phyloP scores from a whole-genome alignment of 2,113 vertebrate species.

The Aldabrachelys gigantea region DNA sequence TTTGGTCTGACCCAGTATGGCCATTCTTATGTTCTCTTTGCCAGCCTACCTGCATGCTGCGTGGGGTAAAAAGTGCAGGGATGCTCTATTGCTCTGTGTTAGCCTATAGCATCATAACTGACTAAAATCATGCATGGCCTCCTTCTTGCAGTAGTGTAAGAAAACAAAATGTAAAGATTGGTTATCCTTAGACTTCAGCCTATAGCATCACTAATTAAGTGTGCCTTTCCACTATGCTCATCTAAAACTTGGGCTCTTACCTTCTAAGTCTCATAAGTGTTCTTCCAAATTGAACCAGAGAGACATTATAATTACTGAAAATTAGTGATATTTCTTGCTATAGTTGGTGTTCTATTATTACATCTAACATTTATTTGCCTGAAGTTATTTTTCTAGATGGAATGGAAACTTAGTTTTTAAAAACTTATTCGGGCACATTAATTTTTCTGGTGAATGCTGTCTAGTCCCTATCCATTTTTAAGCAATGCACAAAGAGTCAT shows the following conservation, averaged over 20 bases:
- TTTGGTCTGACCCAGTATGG: no score
- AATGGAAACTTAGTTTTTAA: not conserved
- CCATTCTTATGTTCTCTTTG: not conserved
- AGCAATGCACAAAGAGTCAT: not conserved
- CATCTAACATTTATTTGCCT: conserved; percentile 14
- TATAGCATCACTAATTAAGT: not conserved
- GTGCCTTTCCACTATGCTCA: not conserved
- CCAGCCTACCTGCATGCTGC: rapidly evolving
- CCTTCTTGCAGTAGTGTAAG: not conserved
- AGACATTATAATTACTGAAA: conserved; percentile 22
- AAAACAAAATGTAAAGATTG: not conserved
- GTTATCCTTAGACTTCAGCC: not conserved
- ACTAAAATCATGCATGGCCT: rapidly evolving
- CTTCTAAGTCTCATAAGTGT: not conserved
- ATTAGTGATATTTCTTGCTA: not conserved
- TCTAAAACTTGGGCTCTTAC: not conserved
- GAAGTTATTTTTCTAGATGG: not conserved
- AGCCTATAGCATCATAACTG: not conserved
- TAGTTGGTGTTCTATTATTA: not conserved
- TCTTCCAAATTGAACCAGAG: conserved; percentile 31
- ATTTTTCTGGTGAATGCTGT: not conserved
- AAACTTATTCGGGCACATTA: not conserved
- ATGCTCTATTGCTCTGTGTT: not conserved
- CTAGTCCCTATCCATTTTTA: not conserved
- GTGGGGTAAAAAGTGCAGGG: not conserved